Conservation (phyloP, 2,113 vertebrate species). For the Melospiza melodia region DNA sequence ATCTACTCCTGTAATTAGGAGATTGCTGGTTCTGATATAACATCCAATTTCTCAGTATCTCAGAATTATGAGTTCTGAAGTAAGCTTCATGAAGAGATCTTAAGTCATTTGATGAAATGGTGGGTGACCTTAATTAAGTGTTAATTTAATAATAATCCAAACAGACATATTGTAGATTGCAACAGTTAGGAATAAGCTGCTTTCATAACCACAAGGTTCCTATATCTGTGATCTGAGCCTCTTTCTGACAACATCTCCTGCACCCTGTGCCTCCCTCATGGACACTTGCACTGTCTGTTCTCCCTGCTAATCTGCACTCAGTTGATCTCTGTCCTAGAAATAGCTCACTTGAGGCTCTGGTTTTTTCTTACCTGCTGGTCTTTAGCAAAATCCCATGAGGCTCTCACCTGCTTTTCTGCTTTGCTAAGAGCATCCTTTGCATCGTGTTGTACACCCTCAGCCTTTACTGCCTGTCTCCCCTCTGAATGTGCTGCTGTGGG, state of each 20-base stretch:
- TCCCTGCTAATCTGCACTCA: neutral
- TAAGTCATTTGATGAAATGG: neutral
- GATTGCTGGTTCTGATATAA: constrained; percentile 26
- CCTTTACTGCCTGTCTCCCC: neutral
- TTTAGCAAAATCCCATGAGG: neutral
- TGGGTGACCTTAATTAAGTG: neutral
- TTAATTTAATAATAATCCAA: constrained; percentile 5
- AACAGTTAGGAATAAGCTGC: neutral
- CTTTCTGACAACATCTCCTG: neutral
- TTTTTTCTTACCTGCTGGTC: neutral
- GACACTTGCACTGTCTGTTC: neutral
- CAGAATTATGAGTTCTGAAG: neutral
- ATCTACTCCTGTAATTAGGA: constrained; percentile 45
- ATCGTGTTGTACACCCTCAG: neutral
- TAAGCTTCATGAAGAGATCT: neutral
- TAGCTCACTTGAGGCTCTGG: neutral
- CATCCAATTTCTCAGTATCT: constrained; percentile 19
- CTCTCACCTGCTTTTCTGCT: neutral
- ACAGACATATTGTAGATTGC: neutral
- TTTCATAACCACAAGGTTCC: neutral
- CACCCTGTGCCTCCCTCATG: neutral
- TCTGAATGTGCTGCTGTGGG: neutral
- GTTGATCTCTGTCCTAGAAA: neutral
- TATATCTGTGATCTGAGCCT: neutral
- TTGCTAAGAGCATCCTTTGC: neutral